These are phyloP conservation scores for Caenorhabditis imperialis DNA, from an alignment of 2,888 invertebrate genomes.

Conservation along the genomic window DNA sequence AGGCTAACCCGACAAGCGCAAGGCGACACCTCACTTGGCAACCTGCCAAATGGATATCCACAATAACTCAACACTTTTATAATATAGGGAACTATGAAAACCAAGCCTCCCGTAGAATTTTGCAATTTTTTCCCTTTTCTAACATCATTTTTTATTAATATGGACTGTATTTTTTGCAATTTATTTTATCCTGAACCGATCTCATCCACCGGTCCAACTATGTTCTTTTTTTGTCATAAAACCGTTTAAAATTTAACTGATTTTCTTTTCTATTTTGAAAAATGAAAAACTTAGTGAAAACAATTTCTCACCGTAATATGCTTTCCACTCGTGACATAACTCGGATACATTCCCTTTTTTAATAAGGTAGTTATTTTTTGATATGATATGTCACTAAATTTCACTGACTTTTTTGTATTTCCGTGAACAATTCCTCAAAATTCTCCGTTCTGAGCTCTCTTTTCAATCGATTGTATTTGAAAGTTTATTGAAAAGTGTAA, in stretches of 20 bases:
- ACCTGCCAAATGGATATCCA: conserved; percentile 56
- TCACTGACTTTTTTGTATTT: conserved; percentile 6
- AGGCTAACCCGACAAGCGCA: conserved; percentile 53
- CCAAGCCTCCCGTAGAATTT: conserved; percentile 33
- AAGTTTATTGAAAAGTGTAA: background rate
- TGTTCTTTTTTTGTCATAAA: conserved; percentile 38
- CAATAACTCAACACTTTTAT: conserved; percentile 11
- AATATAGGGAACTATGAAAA: conserved; percentile 36
- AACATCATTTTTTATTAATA: conserved; percentile 33
- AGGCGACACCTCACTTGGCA: conserved; percentile 32
- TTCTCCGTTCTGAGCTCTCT: conserved; percentile 4
- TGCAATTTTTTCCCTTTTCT: conserved; percentile 10
- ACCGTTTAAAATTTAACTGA: too few relatives aligned
- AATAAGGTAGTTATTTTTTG: too few relatives aligned
- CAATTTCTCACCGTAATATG: conserved; percentile 4
- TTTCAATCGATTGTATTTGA: background rate
- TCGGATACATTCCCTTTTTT: conserved; percentile 43
- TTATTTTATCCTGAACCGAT: conserved; percentile 26
- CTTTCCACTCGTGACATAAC: conserved; percentile 50
- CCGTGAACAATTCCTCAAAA: background rate
- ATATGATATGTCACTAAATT: too few relatives aligned
- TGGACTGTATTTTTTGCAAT: conserved; percentile 23
- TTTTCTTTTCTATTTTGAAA: conserved; percentile 39
- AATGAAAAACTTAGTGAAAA: background rate
- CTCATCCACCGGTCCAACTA: conserved; percentile 54